Evolutionary conservation across 1,140 invertebrate genomes (phyloP).

Genomic region (Pogonomyrmex barbatus): DNA sequence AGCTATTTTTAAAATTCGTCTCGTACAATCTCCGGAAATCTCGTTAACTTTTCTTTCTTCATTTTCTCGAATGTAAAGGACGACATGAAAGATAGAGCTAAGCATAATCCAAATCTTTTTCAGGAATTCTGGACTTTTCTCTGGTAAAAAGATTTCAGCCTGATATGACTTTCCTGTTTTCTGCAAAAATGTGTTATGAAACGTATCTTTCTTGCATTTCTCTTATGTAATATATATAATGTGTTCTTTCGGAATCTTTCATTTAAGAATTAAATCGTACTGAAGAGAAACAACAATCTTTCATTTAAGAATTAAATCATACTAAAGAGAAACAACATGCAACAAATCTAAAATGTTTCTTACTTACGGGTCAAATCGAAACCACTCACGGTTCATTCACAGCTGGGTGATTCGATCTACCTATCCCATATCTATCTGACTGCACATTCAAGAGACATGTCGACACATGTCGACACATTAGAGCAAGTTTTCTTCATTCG

Average conservation of each 20-base stretch:
- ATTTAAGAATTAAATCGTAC: neutral
- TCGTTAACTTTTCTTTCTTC: conserved; percentile 21
- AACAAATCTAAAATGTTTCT: conserved; percentile 6
- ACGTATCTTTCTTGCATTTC: neutral
- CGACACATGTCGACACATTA: neutral
- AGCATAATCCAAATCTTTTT: neutral
- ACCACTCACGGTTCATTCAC: neutral
- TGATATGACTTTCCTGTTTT: neutral
- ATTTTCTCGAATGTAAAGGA: conserved; percentile 15
- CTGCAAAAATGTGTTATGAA: neutral
- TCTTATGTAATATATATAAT: neutral
- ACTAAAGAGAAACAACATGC: neutral
- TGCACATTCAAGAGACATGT: conserved; percentile 40
- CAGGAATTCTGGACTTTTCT: neutral
- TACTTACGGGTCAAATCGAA: conserved; percentile 28
- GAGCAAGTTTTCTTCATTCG: conserved; percentile 32
- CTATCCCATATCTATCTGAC: conserved; percentile 10
- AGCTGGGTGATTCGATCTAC: neutral
- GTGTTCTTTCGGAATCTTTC: neutral
- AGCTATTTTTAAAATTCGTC: conserved; percentile 8
- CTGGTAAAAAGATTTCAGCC: conserved; percentile 6
- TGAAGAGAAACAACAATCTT: neutral
- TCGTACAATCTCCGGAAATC: conserved; percentile 26
- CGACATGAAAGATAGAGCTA: neutral
- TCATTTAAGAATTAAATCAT: conserved; percentile 1